Conservation (phyloP, 2,888 invertebrate genomes). For the Caenorhabditis wallacei region DNA sequence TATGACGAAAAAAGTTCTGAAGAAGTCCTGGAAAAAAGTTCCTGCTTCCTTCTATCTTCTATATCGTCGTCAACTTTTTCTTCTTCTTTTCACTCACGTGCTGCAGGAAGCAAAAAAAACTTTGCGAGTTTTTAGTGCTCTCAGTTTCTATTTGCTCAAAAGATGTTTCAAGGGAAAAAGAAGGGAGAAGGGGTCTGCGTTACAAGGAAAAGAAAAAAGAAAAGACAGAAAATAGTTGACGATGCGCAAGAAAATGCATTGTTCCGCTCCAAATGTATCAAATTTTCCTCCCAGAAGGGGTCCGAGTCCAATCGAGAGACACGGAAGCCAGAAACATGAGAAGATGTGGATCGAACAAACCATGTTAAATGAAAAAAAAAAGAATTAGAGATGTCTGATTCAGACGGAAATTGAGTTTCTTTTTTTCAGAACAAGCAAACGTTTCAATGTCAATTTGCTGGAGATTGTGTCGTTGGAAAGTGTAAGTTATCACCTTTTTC, state of each 20-base stretch:
- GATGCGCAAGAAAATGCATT: conserved; percentile 55
- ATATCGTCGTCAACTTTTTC: conserved; percentile 5
- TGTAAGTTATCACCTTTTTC: conserved; percentile 61
- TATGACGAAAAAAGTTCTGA: conserved; percentile 14
- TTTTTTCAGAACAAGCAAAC: conserved; percentile 78
- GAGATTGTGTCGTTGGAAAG: conserved; percentile 76
- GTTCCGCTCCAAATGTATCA: conserved; percentile 55
- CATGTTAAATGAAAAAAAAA: neutral
- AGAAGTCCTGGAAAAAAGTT: conserved; percentile 31
- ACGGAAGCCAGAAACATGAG: conserved; percentile 54
- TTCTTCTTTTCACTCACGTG: conserved; percentile 28
- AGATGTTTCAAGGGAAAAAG: conserved; percentile 50
- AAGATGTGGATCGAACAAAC: conserved; percentile 11
- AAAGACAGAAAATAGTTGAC: conserved; percentile 32
- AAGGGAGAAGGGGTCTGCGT: conserved; percentile 4
- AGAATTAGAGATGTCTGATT: conserved; percentile 9
- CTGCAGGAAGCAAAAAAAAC: conserved; percentile 1
- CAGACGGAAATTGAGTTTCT: neutral
- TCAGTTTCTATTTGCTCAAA: conserved; percentile 60
- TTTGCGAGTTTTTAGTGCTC: conserved; percentile 49
- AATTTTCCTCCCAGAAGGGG: conserved; percentile 63
- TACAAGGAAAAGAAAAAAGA: conserved; percentile 20
- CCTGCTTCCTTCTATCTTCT: conserved; percentile 23
- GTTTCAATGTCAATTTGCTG: conserved; percentile 76
- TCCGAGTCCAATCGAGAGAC: conserved; percentile 16